phyloP scores from a whole-genome alignment of 2,113 vertebrate species.

The Coracopsis vasa region DNA sequence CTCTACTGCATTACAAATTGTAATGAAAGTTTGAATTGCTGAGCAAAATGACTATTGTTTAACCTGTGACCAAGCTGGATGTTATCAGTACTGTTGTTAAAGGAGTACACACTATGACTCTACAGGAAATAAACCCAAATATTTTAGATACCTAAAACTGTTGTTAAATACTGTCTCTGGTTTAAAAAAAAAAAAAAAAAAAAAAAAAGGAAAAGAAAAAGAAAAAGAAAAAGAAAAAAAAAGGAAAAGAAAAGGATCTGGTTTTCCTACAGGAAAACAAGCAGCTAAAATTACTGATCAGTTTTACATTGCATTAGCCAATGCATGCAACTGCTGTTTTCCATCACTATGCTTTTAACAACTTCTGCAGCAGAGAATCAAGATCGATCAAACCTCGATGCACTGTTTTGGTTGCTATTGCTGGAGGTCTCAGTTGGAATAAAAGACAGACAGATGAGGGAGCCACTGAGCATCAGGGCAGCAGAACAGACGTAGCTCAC shows the following conservation, averaged over 20 bases:
- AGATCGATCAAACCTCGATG: neutral
- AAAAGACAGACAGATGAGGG: neutral
- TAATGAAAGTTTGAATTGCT: slow-evolving; percentile 45
- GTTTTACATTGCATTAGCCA: neutral
- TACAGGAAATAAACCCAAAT: neutral
- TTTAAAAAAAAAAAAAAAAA: neutral
- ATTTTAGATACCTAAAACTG: neutral
- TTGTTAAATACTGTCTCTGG: neutral
- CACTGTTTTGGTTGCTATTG: neutral
- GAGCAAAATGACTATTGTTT: slow-evolving; percentile 52
- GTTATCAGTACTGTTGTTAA: slow-evolving; percentile 24
- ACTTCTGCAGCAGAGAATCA: neutral
- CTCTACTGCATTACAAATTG: slow-evolving; percentile 58
- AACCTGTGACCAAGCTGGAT: slow-evolving; percentile 27
- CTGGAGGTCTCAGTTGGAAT: neutral
- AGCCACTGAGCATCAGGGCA: neutral
- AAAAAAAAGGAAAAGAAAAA: neutral
- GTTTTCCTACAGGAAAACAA: neutral
- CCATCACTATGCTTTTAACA: neutral
- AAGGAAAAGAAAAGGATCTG: neutral
- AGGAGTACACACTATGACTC: neutral
- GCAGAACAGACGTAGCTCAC: neutral
- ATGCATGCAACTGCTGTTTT: neutral
- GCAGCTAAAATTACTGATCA: neutral
- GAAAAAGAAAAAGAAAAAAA: too few species aligned